Percentiles rank a stretch among this genome's conserved stretches.
phyloP scores from a whole-genome alignment of 1,140 invertebrate species.

The Aphis craccivora region DNA sequence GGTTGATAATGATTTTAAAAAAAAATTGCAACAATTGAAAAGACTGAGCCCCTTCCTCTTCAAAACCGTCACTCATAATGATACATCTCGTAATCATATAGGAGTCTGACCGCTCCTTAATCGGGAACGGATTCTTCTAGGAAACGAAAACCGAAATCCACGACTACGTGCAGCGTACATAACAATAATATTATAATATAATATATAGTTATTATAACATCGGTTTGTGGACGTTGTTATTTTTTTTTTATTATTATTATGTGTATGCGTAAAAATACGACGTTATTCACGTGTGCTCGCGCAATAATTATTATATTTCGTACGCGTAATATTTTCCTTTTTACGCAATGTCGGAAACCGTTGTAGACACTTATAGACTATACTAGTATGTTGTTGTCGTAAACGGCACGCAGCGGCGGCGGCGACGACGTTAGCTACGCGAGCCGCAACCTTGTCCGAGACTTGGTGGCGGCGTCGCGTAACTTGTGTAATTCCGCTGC shows the following conservation, averaged over 20 bases:
- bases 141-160: background rate
- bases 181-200: background rate
- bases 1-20: background rate
- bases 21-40: background rate
- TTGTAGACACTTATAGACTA: background rate
- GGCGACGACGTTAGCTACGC: background rate
- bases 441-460: slow-evolving; percentile 21
- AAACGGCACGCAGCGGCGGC: background rate
- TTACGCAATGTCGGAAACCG: slow-evolving; percentile 55
- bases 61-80: background rate
- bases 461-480: background rate
- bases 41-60: background rate
- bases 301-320: slow-evolving; percentile 41
- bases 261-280: background rate
- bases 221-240: background rate
- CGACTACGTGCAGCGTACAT: background rate
- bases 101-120: background rate
- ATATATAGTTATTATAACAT: background rate
- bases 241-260: background rate
- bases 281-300: background rate
- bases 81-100: background rate
- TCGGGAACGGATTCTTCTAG: background rate
- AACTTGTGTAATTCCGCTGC: background rate
- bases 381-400: background rate
- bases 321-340: slow-evolving; percentile 54